These are phyloP conservation scores for Andrena trimmerana DNA, from an alignment of 2,888 invertebrate species.

Conservation along the genomic window DNA sequence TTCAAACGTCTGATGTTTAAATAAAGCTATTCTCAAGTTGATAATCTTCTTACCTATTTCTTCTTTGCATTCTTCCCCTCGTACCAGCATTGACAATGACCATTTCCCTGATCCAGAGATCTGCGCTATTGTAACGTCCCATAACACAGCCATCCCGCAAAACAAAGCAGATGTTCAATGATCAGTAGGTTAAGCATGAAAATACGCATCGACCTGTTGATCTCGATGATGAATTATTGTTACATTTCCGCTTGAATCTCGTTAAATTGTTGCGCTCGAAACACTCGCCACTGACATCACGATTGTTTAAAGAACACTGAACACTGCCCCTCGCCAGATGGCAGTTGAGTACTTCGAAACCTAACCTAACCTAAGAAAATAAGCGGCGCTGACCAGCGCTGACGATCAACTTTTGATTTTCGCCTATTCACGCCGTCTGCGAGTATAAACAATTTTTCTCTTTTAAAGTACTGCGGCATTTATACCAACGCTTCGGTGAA, in stretches of 20 bases:
- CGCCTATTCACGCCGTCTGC: slow-evolving; percentile 79
- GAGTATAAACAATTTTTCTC: slow-evolving; percentile 71
- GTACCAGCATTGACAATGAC: too few relatives aligned
- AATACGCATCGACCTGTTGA: background rate
- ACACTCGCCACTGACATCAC: background rate
- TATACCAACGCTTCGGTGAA: slow-evolving; percentile 69
- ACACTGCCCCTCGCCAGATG: slow-evolving; percentile 26
- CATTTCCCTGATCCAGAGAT: too few relatives aligned
- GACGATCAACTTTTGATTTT: slow-evolving; percentile 76
- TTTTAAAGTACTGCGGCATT: slow-evolving; percentile 28
- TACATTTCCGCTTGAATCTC: background rate
- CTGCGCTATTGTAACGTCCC: too few relatives aligned
- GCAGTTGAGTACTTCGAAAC: background rate
- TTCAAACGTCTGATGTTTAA: too few relatives aligned
- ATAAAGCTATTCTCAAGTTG: too few relatives aligned
- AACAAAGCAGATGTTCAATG: background rate
- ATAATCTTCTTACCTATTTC: too few relatives aligned
- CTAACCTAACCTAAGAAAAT: slow-evolving; percentile 27
- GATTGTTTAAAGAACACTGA: slow-evolving; percentile 9
- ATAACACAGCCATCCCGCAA: background rate
- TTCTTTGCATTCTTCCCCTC: too few relatives aligned
- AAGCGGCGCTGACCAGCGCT: slow-evolving; percentile 47
- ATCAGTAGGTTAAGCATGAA: background rate
- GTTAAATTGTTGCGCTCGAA: background rate
- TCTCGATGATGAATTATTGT: background rate